Base-by-base conservation (phyloP, 2,113 vertebrate species). In the Catharus minimus region DNA sequence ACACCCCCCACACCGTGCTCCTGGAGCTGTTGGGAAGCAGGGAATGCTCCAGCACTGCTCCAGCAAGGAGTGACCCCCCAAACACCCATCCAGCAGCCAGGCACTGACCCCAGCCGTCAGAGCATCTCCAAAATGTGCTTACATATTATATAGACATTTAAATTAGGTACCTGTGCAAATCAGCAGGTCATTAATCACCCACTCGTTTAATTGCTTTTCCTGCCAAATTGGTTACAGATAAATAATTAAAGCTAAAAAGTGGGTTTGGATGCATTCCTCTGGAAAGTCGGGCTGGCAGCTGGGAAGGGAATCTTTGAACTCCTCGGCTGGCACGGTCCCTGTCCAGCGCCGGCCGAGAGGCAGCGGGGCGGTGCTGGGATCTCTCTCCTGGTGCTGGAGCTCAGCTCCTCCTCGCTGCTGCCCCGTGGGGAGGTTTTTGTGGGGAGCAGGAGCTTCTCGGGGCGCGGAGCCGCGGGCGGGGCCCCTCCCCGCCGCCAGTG, bases 191-290 rank as follows among this genome's bases (percentile, higher is more conserved):
- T 97, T 97, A 96, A 97, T 97, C 96, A 97, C 92, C 95, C 92
- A 86, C 90, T 96, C 71, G 14, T 96, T 97, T 96, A 96, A 97
- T 97, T 97, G 97, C 80, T 94, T 97, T 96, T 91, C 84, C 93
- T 97, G 94, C 95, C 96, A 96, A 97, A 96, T 96, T 97, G 96
- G 97, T 96, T 95, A 95, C 95, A 95, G 96, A 97, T 96, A 96
- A 96, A 96, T 97, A 97, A 97, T 96, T 97, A 97, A 97, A 97
- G 77, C 58, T 95, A 93, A 96, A 92, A 96, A 94, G 94, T 92
- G 72, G 92, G 50, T 95, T 95, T 95, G 95, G 91, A 95, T 86
- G 95, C 93, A 82, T 94, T 95, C 85, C 86, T 71, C 83, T 95
- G 94, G 87, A 96, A 97, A 96, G 95, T 18, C 30, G 1, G 87